Evolutionary conservation across 1,140 invertebrate species (phyloP).

Genomic region (Calosoma granatense): DNA sequence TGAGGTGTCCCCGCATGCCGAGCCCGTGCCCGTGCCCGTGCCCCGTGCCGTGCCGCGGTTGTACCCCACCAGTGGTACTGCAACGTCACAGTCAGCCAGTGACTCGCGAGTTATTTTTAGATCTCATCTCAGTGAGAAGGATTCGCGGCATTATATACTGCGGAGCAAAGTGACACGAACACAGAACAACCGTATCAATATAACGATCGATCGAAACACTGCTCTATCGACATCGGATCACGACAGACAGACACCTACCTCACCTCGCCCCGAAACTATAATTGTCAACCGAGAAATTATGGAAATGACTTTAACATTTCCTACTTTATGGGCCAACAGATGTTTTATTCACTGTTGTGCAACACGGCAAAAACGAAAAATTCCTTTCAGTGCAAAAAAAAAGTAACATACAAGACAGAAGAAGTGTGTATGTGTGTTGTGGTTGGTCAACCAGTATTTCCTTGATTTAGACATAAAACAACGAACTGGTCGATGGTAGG

Average conservation of each 20-base stretch:
- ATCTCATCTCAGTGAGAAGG: slow-evolving; percentile 5
- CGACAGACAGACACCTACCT: too few relatives aligned
- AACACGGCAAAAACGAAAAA: too few relatives aligned
- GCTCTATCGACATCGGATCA: too few relatives aligned
- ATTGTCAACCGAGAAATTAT: neutral
- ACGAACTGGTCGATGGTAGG: too few relatives aligned
- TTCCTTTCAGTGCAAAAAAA: too few relatives aligned
- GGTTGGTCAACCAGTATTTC: too few relatives aligned
- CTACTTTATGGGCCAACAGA: too few relatives aligned
- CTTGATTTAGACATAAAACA: too few relatives aligned
- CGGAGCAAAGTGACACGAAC: too few relatives aligned
- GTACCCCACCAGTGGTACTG: neutral
- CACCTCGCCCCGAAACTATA: neutral
- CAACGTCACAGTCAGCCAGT: neutral
- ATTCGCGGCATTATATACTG: neutral
- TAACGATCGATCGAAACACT: neutral
- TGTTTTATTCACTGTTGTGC: too few relatives aligned
- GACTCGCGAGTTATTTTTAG: slow-evolving; percentile 3
- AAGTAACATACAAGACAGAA: too few relatives aligned
- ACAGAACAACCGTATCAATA: neutral
- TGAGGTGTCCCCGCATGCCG: neutral
- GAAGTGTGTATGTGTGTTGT: too few relatives aligned
- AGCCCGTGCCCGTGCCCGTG: neutral
- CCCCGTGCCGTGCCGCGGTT: neutral
- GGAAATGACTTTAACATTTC: neutral